These are phyloP conservation scores for Drosophila cardini DNA, from an alignment of 1,140 invertebrate species.

Conservation along the genomic window DNA sequence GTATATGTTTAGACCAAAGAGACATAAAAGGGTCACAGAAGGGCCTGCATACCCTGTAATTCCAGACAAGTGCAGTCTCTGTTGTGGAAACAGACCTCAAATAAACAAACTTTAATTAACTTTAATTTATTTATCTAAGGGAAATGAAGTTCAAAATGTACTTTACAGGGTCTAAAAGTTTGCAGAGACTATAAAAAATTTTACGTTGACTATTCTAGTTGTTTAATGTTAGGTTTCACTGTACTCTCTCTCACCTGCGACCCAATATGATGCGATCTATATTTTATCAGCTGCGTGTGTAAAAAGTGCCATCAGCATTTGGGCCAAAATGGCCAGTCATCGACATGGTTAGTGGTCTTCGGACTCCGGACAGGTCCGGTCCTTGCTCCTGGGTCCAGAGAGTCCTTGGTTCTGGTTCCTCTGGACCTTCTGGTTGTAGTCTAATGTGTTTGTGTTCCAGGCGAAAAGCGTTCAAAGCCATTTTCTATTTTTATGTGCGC, in stretches of 20 bases:
- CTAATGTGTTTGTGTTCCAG: constrained; percentile 71
- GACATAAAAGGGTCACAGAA: constrained; percentile 22
- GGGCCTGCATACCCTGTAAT: not conserved
- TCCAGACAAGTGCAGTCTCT: not conserved
- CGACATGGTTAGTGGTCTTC: constrained; percentile 42
- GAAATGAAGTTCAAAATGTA: no score
- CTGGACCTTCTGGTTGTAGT: constrained; percentile 47
- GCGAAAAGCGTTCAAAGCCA: constrained; percentile 67
- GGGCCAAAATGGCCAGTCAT: constrained; percentile 52
- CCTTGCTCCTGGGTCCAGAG: no score
- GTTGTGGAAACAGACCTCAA: no score
- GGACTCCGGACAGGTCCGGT: constrained; percentile 8
- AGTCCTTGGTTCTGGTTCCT: no score
- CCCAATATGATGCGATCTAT: constrained; percentile 11
- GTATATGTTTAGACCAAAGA: not conserved
- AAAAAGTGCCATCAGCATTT: constrained; percentile 69
- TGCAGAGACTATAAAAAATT: constrained; percentile 14
- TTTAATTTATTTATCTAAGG: no score
- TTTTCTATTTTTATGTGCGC: constrained; percentile 83
- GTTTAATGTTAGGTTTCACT: constrained; percentile 13
- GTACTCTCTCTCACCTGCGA: constrained; percentile 34
- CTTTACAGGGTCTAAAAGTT: not conserved
- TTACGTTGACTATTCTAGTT: constrained; percentile 18
- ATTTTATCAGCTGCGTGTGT: constrained; percentile 48
- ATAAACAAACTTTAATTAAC: no score